Conservation (phyloP, 2,888 invertebrate genomes). For the Hemicrepidius hirtus region DNA sequence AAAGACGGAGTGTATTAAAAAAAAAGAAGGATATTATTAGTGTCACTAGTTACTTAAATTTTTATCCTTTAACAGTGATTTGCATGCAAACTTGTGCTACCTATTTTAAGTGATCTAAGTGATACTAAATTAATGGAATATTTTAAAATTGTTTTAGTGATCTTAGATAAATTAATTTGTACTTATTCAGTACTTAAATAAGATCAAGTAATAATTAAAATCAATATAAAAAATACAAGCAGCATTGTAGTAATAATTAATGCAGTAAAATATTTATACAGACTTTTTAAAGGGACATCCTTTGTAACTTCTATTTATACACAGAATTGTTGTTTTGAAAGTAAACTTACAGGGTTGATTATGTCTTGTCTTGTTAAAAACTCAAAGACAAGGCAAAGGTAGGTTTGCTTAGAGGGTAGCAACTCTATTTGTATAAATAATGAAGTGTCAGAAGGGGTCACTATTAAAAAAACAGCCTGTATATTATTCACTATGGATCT, state of each 20-base stretch:
- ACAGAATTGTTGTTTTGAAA: too few relatives aligned
- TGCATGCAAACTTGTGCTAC: background rate
- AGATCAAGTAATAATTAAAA: slow-evolving; percentile 1
- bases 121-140: slow-evolving; percentile 33
- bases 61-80: background rate
- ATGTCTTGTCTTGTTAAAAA: too few relatives aligned
- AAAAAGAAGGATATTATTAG: background rate
- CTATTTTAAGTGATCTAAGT: slow-evolving; percentile 30
- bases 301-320: too few relatives aligned
- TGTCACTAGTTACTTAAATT: slow-evolving; percentile 10
- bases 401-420: too few relatives aligned
- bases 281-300: too few relatives aligned
- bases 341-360: too few relatives aligned
- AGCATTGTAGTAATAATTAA: slow-evolving; percentile 19
- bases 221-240: background rate
- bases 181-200: slow-evolving; percentile 45
- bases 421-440: too few relatives aligned
- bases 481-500: background rate
- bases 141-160: slow-evolving; percentile 4
- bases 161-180: slow-evolving; percentile 38
- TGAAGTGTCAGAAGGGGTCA: too few relatives aligned
- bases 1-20: slow-evolving; percentile 29
- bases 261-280: background rate
- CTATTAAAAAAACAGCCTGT: background rate
- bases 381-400: too few relatives aligned